Evolutionary conservation across 2,888 invertebrate genomes (phyloP).

Genomic region (Phoenoteleia sp.): DNA sequence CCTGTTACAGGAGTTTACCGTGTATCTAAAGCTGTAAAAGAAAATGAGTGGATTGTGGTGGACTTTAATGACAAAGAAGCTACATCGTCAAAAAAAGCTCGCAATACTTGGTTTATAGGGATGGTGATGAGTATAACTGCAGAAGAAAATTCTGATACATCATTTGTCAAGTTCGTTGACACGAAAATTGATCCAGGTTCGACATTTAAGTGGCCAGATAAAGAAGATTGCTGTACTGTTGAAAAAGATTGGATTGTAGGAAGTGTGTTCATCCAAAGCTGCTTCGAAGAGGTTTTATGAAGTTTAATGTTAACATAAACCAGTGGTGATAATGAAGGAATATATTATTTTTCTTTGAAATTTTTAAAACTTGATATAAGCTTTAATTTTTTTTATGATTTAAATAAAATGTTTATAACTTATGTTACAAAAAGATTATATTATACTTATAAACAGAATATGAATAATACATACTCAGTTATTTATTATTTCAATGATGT

Average conservation of each 20-base stretch:
- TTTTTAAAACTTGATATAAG: background rate
- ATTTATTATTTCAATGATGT: background rate
- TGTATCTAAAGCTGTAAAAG: slow-evolving; percentile 5
- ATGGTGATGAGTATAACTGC: slow-evolving; percentile 11
- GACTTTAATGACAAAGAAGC: background rate
- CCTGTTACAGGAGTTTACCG: slow-evolving; percentile 14
- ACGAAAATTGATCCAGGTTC: background rate
- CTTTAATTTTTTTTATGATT: background rate
- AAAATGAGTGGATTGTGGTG: slow-evolving; percentile 26
- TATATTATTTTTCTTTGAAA: too few relatives aligned
- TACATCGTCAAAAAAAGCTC: slow-evolving; percentile 14
- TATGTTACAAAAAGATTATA: background rate
- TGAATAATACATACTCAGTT: background rate
- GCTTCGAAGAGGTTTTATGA: background rate
- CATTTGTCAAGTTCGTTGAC: slow-evolving; percentile 3
- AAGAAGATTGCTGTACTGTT: background rate
- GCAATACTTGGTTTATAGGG: slow-evolving; percentile 16
- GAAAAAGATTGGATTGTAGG: background rate
- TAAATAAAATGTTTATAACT: background rate
- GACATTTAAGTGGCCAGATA: slow-evolving; percentile 1
- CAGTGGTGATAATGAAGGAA: background rate
- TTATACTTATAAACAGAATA: background rate
- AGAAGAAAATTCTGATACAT: background rate
- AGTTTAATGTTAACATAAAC: background rate
- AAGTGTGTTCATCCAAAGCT: background rate